Evolutionary conservation across 2,113 vertebrate species (phyloP).

Genomic region (Jaculus jaculus): DNA sequence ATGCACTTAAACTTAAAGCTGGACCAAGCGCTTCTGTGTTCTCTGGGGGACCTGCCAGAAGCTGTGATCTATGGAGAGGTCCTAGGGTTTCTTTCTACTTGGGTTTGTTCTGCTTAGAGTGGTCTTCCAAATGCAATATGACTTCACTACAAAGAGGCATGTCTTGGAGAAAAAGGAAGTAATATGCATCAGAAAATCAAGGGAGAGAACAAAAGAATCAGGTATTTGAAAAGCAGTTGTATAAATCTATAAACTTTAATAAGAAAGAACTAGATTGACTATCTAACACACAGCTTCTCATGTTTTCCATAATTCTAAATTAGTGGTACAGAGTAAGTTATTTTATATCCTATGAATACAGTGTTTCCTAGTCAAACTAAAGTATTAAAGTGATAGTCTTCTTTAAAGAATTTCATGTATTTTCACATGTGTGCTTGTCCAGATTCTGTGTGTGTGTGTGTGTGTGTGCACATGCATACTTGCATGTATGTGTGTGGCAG

Average conservation of each 20-base stretch:
- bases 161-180: not conserved
- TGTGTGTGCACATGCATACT: too few relatives aligned
- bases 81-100: slow-evolving; percentile 61
- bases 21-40: slow-evolving; percentile 67
- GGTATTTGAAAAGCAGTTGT: not conserved
- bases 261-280: not conserved
- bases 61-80: slow-evolving; percentile 75
- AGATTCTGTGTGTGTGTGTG: too few relatives aligned
- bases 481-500: too few relatives aligned
- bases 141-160: slow-evolving; percentile 50
- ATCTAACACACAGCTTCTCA: not conserved
- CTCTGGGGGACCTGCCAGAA: slow-evolving; percentile 73
- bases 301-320: not conserved
- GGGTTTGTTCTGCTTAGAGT: slow-evolving; percentile 61
- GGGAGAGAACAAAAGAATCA: not conserved
- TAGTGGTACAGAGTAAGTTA: not conserved
- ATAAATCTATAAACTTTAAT: not conserved
- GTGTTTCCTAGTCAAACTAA: not conserved
- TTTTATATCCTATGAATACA: not conserved
- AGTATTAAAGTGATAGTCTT: not conserved
- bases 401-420: too few relatives aligned
- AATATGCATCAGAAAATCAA: not conserved
- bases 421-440: too few relatives aligned
- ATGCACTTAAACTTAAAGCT: slow-evolving; percentile 78
- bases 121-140: slow-evolving; percentile 40